A percentile compares a stretch with the other conserved stretches of the same genome.
Conservation (phyloP, 2,113 vertebrate species). For the Lucifuga dentata region DNA sequence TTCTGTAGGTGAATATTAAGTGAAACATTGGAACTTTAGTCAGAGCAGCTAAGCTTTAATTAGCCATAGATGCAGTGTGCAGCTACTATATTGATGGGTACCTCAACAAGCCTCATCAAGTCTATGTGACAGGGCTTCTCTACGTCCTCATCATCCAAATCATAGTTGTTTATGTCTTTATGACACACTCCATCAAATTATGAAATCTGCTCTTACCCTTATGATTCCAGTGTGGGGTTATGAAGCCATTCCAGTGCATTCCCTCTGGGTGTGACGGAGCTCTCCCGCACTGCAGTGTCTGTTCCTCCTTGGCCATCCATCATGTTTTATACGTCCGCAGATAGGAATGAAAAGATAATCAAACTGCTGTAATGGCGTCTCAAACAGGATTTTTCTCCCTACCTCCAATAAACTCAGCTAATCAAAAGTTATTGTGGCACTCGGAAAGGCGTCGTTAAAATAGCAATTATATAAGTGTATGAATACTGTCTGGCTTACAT, state of each 20-base stretch:
- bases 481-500: conserved; percentile 67
- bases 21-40: conserved; percentile 1
- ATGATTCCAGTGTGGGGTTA: conserved; percentile 48
- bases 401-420: conserved; percentile 77
- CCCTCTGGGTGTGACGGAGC: conserved; percentile 43
- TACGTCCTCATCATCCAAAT: conserved; percentile 44
- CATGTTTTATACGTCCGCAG: conserved; percentile 79
- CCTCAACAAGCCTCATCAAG: conserved; percentile 31
- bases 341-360: conserved; percentile 83
- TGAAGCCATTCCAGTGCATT: conserved; percentile 59
- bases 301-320: conserved; percentile 70
- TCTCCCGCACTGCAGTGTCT: conserved; percentile 32
- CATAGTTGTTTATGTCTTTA: conserved; percentile 34
- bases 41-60: conserved; percentile 4
- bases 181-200: conserved; percentile 39
- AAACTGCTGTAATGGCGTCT: conserved; percentile 71
- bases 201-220: conserved; percentile 51
- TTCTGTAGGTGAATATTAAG: conserved; percentile 8
- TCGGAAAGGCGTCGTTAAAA: conserved; percentile 79
- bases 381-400: conserved; percentile 58
- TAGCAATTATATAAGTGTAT: conserved; percentile 79
- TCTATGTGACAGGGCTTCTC: conserved; percentile 35
- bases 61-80: not conserved
- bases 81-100: not conserved
- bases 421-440: conserved; percentile 83